These are phyloP conservation scores for Athalia rosae DNA, from an alignment of 2,888 invertebrate species.

Conservation along the genomic window DNA sequence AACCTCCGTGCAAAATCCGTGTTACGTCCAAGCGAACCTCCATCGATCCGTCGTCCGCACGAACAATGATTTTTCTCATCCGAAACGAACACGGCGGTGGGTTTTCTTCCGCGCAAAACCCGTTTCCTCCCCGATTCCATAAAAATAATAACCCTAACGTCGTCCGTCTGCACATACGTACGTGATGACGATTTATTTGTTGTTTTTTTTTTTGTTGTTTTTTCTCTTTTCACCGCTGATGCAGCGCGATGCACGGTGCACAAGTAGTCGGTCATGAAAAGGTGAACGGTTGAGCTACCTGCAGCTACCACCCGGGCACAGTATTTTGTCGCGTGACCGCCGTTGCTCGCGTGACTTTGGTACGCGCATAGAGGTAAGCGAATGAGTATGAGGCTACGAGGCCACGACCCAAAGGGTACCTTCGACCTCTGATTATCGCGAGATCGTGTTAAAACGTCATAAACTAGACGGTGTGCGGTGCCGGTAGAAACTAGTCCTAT, in stretches of 20 bases:
- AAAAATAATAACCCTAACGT: no score
- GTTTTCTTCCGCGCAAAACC: no score
- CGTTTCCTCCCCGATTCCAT: no score
- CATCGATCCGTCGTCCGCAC: no score
- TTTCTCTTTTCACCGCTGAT: slow-evolving; percentile 1
- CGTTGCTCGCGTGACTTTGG: slow-evolving; percentile 57
- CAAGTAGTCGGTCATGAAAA: not conserved
- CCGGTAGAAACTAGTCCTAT: slow-evolving; percentile 43
- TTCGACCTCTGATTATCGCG: slow-evolving; percentile 62
- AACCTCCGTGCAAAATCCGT: not conserved
- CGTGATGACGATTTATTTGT: not conserved
- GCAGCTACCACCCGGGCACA: slow-evolving; percentile 13
- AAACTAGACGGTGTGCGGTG: slow-evolving; percentile 55
- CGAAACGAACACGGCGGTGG: no score
- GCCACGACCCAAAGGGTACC: slow-evolving; percentile 40
- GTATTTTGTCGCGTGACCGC: slow-evolving; percentile 52
- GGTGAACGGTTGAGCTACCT: slow-evolving; percentile 35
- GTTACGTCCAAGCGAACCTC: no score
- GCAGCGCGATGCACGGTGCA: slow-evolving; percentile 4
- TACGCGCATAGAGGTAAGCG: slow-evolving; percentile 59
- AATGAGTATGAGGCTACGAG: slow-evolving; percentile 59
- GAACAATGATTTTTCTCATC: no score
- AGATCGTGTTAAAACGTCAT: slow-evolving; percentile 63
- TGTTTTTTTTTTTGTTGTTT: not conserved
- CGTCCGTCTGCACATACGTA: no score